A percentile compares a stretch with the other conserved stretches of the same genome.
phyloP scores from a whole-genome alignment of 1,140 invertebrate genomes.

The Sipha flava region DNA sequence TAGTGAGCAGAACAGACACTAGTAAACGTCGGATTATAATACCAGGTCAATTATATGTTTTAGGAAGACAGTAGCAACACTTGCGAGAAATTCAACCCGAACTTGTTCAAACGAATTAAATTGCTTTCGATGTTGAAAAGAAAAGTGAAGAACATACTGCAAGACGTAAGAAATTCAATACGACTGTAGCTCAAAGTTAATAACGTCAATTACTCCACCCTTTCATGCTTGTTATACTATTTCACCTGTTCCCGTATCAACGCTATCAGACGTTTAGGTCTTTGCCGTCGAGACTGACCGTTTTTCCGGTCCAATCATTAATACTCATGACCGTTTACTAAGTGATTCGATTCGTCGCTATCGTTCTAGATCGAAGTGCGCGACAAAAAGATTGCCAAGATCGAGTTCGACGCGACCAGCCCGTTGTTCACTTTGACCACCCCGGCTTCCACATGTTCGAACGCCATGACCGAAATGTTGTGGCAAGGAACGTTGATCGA shows the following conservation, averaged over 20 bases:
- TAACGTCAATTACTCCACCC: background rate
- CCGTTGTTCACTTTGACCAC: background rate
- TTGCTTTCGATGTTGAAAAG: conserved; percentile 9
- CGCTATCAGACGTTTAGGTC: too few relatives aligned
- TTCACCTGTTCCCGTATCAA: background rate
- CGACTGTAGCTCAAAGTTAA: background rate
- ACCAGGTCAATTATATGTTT: background rate
- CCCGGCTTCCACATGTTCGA: background rate
- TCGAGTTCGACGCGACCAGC: background rate
- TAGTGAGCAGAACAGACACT: background rate
- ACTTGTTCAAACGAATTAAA: background rate
- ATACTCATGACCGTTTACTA: background rate
- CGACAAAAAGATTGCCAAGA: background rate
- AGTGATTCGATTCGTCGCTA: too few relatives aligned
- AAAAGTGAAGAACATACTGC: background rate
- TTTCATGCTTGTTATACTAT: background rate
- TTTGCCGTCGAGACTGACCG: too few relatives aligned
- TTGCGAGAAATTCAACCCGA: background rate
- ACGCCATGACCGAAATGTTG: conserved; percentile 6
- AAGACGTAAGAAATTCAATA: background rate
- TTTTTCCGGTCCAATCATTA: background rate
- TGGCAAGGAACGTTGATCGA: conserved; percentile 4
- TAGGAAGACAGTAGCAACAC: background rate
- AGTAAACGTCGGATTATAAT: background rate
- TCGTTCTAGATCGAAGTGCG: background rate